Percentiles rank a stretch among this genome's conserved stretches.
phyloP scores from a whole-genome alignment of 2,888 invertebrate species.

The Acanthoscelides obtectus region DNA sequence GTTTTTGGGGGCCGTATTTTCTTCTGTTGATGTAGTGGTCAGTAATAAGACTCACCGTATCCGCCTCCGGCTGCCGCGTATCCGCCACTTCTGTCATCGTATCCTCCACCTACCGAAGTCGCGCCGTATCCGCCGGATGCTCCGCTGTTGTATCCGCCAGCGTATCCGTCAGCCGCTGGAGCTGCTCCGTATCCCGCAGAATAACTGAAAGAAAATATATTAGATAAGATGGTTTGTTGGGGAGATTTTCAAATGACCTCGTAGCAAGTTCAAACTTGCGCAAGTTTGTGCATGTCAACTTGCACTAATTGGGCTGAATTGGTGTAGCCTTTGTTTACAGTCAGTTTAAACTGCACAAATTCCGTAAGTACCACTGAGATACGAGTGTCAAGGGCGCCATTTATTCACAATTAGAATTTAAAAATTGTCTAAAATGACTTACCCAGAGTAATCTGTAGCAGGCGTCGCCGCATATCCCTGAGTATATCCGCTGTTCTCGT shows the following conservation, averaged over 20 bases:
- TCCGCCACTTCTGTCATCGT: constrained; percentile 30
- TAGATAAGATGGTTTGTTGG: too few species aligned
- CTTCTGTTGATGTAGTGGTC: background rate
- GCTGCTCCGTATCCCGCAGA: constrained; percentile 11
- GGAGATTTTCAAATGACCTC: too few species aligned
- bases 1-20: background rate
- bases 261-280: too few species aligned
- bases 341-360: too few species aligned
- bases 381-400: too few species aligned
- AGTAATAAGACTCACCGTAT: constrained; percentile 29
- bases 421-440: too few species aligned
- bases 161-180: constrained; percentile 20
- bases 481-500: constrained; percentile 2
- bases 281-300: too few species aligned
- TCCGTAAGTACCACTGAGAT: too few species aligned
- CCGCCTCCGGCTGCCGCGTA: constrained; percentile 28
- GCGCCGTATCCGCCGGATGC: constrained; percentile 11
- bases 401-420: too few species aligned
- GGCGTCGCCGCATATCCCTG: constrained; percentile 11
- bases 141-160: constrained; percentile 17
- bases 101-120: constrained; percentile 16
- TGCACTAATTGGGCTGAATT: too few species aligned
- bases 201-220: too few species aligned
- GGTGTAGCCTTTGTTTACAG: too few species aligned
- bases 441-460: constrained; percentile 16